Evolutionary conservation across 2,888 invertebrate genomes (phyloP), one percentile per base, ranked within the genome.

Genomic region (Dendrolimus pini): DNA sequence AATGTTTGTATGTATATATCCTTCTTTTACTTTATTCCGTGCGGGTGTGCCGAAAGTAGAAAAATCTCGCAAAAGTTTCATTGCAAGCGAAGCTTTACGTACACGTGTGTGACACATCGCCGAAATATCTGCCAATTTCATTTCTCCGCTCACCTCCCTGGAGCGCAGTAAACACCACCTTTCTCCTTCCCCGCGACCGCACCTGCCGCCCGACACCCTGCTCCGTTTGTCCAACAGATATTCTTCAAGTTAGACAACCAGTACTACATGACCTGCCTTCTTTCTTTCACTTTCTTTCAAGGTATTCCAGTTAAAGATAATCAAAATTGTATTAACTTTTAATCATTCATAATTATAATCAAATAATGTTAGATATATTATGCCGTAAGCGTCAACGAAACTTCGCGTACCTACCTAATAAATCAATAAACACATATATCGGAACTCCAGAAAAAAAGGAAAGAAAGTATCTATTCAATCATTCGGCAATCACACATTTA

Each of bases 81-180:
- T 82, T 83, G 83, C 83, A 79, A 71, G 77, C 71, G 74, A 71
- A 77, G 78, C 76, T 79, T 68, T 80, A 82, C 81, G 75, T 83
- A 78, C 82, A 82, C 83, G 82, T 84, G 81, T 83, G 82, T 83
- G 83, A 74, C 83, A 85, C 82, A 85, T 82, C 80, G 74, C 82
- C 82, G 84, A 85, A 88, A 88, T 88, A 88, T 89, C 85, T 82
- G 78, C 83, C 87, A 88, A 88, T 89, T 88, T 89, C 87, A 88
- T 89, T 86, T 85, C 86, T 84, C 76, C 80, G 74, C 77, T 77
- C 74, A 71, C 80, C 86, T 89, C 89, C 88, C 89, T 72, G 62
- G 89, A 85, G 88, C 80, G 80, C 79, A 81, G 86, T 88, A 87
- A 89, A 87, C 83, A 86, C 83, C 80, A 75, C 76, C 80, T 71